Evolutionary conservation across 1,140 invertebrate genomes (phyloP).

Genomic region (Halictus rubicundus): DNA sequence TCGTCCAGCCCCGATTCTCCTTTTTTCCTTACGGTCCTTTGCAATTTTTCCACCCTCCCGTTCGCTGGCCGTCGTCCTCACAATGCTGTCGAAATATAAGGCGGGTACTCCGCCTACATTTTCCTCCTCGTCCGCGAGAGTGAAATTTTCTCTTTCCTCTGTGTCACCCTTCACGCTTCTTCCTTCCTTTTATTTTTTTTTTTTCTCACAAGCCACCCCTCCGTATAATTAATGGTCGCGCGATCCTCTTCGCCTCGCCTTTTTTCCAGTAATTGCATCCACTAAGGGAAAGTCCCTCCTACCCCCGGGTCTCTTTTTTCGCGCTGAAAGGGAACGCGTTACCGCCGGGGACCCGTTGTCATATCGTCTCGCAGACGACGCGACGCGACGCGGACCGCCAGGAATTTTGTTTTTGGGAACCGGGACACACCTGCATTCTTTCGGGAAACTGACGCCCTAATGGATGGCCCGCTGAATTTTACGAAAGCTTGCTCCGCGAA

Average conservation of each 20-base stretch:
- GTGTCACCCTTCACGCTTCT: neutral
- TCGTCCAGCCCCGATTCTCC: neutral
- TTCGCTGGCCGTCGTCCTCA: conserved; percentile 5
- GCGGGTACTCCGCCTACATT: conserved; percentile 20
- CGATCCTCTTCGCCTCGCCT: conserved; percentile 23
- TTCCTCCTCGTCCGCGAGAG: neutral
- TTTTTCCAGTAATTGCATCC: conserved; percentile 48
- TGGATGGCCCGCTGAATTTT: neutral
- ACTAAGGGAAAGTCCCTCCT: neutral
- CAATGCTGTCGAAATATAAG: conserved; percentile 54
- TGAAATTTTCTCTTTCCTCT: conserved; percentile 25
- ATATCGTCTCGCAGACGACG: neutral
- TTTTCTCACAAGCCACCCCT: conserved; percentile 5
- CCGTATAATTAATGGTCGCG: conserved; percentile 46
- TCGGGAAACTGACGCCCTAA: neutral
- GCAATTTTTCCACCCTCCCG: neutral
- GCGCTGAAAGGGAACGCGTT: conserved; percentile 12
- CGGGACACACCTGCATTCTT: neutral
- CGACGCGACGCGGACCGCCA: neutral
- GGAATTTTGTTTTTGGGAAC: conserved; percentile 13
- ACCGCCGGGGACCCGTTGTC: conserved; percentile 10
- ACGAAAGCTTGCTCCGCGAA: neutral
- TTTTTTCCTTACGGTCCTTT: neutral
- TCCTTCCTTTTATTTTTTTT: neutral
- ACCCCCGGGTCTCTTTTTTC: conserved; percentile 18